These are phyloP conservation scores for Leptinotarsa lineolata DNA, from an alignment of 1,140 invertebrate species.

Conservation along the genomic window DNA sequence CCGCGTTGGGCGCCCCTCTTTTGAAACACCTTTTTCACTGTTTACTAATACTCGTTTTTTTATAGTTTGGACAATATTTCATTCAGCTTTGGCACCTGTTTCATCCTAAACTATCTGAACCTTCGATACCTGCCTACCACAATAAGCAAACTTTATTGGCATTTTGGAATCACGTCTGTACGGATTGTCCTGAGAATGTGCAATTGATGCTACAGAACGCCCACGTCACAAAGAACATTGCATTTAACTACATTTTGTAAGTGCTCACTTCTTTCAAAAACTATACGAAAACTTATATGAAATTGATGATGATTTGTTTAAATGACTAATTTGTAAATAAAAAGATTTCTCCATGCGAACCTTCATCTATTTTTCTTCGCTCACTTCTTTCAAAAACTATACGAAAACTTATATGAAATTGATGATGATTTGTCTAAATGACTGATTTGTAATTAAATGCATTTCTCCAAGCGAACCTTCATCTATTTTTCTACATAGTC, in stretches of 20 bases:
- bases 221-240: conserved; percentile 88
- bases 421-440: too few relatives aligned
- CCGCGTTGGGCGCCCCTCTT: too few relatives aligned
- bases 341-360: too few relatives aligned
- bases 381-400: background rate
- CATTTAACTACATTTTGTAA: conserved; percentile 96
- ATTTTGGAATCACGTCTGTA: conserved; percentile 91
- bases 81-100: conserved; percentile 91
- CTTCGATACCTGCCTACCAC: conserved; percentile 90
- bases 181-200: conserved; percentile 91
- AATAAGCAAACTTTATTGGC: conserved; percentile 91
- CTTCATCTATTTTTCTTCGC: too few relatives aligned
- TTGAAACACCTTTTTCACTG: too few relatives aligned
- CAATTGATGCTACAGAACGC: conserved; percentile 82
- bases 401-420: too few relatives aligned
- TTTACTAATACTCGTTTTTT: conserved; percentile 17
- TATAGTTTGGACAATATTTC: conserved; percentile 85
- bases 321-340: too few relatives aligned
- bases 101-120: conserved; percentile 93
- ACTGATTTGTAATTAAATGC: too few relatives aligned
- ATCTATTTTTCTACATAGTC: too few relatives aligned
- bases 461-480: too few relatives aligned
- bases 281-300: too few relatives aligned
- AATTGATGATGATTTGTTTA: too few relatives aligned
- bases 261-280: conserved; percentile 51